Conservation (phyloP, 2,797 vertebrate species). For the Phrynocephalus vlangalii region DNA sequence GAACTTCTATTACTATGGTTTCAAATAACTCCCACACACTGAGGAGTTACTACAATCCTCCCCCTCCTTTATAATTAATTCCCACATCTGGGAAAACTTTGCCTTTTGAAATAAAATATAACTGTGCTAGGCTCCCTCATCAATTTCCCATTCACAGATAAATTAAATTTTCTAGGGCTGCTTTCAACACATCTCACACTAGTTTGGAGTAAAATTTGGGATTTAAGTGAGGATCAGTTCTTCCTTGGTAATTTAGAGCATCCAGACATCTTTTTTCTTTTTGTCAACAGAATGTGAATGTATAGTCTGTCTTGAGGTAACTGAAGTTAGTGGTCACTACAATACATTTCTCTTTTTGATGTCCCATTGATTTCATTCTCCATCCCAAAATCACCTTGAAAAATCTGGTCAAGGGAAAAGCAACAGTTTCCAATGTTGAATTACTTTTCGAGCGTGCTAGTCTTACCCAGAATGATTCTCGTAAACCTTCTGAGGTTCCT, state of each 20-base stretch:
- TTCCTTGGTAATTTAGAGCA: background rate
- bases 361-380: no score
- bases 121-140: background rate
- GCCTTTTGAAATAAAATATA: background rate
- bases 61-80: background rate
- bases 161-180: background rate
- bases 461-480: background rate
- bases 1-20: background rate
- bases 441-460: background rate
- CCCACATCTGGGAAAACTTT: background rate
- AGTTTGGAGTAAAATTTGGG: background rate
- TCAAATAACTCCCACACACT: background rate
- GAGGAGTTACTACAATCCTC: background rate
- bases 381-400: background rate
- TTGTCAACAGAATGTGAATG: background rate
- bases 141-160: background rate
- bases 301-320: background rate
- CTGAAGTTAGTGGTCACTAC: no score
- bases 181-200: background rate
- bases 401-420: background rate
- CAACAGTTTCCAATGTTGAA: background rate
- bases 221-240: background rate
- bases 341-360: no score
- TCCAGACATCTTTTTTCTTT: background rate
- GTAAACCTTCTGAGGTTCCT: background rate